Percentiles rank a stretch among this genome's conserved stretches.
phyloP scores from a whole-genome alignment of 2,888 invertebrate genomes.

The Idaea aversata region DNA sequence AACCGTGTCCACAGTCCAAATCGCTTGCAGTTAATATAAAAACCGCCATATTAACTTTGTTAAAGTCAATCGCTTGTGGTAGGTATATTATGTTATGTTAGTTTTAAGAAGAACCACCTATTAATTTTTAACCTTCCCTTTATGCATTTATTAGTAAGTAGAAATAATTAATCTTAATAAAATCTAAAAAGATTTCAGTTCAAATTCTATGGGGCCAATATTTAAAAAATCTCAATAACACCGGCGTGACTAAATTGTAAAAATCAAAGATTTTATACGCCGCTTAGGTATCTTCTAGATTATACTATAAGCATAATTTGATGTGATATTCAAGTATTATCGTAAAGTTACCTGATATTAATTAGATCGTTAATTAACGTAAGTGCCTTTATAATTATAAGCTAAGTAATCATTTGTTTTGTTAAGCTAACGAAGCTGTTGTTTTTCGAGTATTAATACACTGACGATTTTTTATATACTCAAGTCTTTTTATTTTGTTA shows the following conservation, averaged over 20 bases:
- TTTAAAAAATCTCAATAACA: not conserved
- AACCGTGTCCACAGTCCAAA: no score
- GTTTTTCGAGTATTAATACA: not conserved
- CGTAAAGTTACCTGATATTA: not conserved
- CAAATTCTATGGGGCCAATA: not conserved
- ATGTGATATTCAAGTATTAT: conserved; percentile 1
- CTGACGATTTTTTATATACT: not conserved
- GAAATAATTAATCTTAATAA: not conserved
- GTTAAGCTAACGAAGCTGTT: not conserved
- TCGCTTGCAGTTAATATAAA: no score
- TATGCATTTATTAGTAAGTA: not conserved
- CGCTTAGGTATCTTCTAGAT: not conserved
- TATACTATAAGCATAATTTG: not conserved
- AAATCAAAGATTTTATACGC: not conserved
- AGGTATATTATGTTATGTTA: no score
- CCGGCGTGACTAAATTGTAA: not conserved
- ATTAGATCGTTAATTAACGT: not conserved
- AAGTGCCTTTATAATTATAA: not conserved
- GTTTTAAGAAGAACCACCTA: no score
- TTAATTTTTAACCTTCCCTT: not conserved
- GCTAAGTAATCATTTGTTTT: not conserved
- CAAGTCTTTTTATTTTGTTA: not conserved
- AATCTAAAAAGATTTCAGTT: not conserved
- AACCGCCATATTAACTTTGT: no score
- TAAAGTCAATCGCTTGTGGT: no score